A percentile compares a stretch with the other conserved stretches of the same genome.
phyloP scores from a whole-genome alignment of 1,140 invertebrate species.

The Bombus balteatus region DNA sequence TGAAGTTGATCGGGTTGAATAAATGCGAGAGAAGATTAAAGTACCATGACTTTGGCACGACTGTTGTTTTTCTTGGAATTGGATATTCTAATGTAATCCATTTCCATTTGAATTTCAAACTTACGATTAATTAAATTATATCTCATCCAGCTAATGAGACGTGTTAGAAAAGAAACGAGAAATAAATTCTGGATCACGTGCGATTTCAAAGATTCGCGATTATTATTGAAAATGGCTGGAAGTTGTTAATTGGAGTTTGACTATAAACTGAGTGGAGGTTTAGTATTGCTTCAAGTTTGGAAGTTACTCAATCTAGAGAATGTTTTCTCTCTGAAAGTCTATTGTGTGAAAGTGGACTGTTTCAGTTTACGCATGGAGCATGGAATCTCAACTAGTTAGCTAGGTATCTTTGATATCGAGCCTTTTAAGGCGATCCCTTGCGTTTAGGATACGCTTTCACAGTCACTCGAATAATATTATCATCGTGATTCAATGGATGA shows the following conservation, averaged over 20 bases:
- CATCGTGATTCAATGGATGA: not conserved
- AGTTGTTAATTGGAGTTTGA: not conserved
- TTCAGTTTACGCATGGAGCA: not conserved
- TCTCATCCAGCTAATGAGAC: not conserved
- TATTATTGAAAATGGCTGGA: not conserved
- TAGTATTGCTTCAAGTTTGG: not conserved
- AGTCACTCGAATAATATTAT: conserved; percentile 9
- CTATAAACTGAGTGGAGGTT: not conserved
- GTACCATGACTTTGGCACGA: not conserved
- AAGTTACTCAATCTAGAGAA: not conserved
- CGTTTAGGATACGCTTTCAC: conserved; percentile 25
- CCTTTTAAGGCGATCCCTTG: conserved; percentile 12
- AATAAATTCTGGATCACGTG: not conserved
- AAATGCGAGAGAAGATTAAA: not conserved
- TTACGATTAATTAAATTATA: not conserved
- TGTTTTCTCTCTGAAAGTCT: not conserved
- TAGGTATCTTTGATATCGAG: conserved; percentile 9
- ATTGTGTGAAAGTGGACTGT: conserved; percentile 19
- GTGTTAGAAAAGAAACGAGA: not conserved
- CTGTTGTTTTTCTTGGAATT: not conserved
- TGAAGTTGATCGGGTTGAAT: not conserved
- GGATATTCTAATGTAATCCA: not conserved
- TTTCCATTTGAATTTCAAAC: not conserved
- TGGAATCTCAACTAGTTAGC: not conserved
- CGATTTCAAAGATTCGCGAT: not conserved